Evolutionary conservation across 1,140 invertebrate species (phyloP).

Genomic region (Gerris buenoi): DNA sequence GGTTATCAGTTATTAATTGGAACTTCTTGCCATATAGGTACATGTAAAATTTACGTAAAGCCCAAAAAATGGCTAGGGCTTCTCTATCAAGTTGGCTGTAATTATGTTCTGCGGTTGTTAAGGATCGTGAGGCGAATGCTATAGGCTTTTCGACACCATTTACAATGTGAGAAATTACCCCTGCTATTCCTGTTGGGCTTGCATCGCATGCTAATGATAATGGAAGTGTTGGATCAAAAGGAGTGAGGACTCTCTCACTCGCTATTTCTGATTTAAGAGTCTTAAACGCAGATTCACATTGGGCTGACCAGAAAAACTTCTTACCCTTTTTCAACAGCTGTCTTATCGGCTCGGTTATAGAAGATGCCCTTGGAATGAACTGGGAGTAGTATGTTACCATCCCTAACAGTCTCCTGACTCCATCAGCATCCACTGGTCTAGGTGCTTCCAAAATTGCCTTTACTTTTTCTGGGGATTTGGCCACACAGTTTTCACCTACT

Average conservation of each 20-base stretch:
- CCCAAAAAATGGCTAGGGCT: conserved; percentile 28
- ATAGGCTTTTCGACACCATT: conserved; percentile 25
- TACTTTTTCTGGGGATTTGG: conserved; percentile 16
- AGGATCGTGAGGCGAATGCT: conserved; percentile 30
- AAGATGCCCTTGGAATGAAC: conserved; percentile 23
- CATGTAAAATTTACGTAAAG: not conserved
- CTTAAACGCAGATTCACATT: conserved; percentile 27
- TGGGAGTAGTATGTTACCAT: conserved; percentile 25
- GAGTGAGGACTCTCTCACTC: conserved; percentile 18
- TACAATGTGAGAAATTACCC: conserved; percentile 20
- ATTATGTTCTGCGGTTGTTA: conserved; percentile 31
- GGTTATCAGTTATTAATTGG: conserved; percentile 33
- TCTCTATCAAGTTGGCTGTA: conserved; percentile 34
- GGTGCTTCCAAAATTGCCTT: conserved; percentile 22
- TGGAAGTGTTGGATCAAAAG: conserved; percentile 28
- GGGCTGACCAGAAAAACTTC: conserved; percentile 18
- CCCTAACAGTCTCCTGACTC: conserved; percentile 25
- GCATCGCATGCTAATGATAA: conserved; percentile 33
- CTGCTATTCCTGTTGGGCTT: conserved; percentile 17
- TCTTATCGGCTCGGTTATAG: conserved; percentile 13
- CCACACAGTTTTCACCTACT: not conserved
- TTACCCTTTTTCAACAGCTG: conserved; percentile 14
- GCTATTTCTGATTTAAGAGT: conserved; percentile 27
- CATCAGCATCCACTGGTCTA: conserved; percentile 15
- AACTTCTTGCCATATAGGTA: conserved; percentile 28